phyloP scores from a whole-genome alignment of 2,797 vertebrate genomes.

The Gila robusta region DNA sequence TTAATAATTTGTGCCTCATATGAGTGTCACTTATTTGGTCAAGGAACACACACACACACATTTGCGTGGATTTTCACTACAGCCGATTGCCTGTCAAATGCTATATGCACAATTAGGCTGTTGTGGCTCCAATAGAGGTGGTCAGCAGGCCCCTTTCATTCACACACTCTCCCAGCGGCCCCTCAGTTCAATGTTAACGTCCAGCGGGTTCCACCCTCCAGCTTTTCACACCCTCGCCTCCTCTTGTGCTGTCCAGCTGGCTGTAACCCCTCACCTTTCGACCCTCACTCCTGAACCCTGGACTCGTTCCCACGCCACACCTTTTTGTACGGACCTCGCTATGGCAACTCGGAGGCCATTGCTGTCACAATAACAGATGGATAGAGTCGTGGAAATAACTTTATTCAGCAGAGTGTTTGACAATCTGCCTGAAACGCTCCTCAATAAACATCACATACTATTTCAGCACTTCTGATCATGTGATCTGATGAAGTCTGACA shows the following conservation, averaged over 20 bases:
- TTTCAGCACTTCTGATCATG: constrained; percentile 68
- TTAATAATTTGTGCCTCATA: constrained; percentile 56
- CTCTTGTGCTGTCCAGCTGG: constrained; percentile 85
- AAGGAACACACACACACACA: constrained; percentile 68
- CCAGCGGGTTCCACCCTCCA: constrained; percentile 77
- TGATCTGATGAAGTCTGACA: constrained; percentile 76
- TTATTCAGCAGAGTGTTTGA: constrained; percentile 75
- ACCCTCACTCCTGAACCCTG: constrained; percentile 84
- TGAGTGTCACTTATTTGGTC: constrained; percentile 66
- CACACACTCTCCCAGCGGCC: constrained; percentile 51
- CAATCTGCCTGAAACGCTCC: constrained; percentile 67
- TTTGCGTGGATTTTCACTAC: constrained; percentile 72
- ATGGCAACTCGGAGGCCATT: constrained; percentile 81
- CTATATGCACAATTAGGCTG: constrained; percentile 71
- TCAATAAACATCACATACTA: constrained; percentile 65
- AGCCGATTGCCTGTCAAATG: constrained; percentile 83
- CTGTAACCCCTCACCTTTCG: constrained; percentile 76
- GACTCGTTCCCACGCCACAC: constrained; percentile 85
- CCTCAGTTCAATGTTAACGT: constrained; percentile 83
- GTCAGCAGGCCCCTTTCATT: constrained; percentile 64
- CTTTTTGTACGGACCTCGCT: constrained; percentile 81
- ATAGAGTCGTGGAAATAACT: constrained; percentile 80
- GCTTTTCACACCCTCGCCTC: constrained; percentile 80
- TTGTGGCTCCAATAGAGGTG: constrained; percentile 66
- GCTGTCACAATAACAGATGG: constrained; percentile 87